phyloP scores from a whole-genome alignment of 2,113 vertebrate species.

The Onychorhynchus coronatus region DNA sequence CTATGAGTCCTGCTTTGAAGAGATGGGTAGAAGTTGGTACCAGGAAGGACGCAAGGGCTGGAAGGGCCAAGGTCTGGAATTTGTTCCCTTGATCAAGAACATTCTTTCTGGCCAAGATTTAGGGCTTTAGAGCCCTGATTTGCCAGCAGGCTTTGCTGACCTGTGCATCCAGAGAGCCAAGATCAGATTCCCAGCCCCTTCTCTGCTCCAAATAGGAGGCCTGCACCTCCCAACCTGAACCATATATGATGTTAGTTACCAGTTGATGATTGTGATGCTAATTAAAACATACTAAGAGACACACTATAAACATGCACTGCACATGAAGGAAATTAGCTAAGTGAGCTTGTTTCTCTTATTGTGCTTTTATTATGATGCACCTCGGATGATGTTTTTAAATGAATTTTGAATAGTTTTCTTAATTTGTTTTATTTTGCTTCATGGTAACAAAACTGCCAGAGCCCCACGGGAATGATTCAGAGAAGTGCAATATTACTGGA shows the following conservation, averaged over 20 bases:
- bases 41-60: not conserved
- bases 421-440: conserved; percentile 80
- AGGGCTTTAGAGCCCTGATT: not conserved
- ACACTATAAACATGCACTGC: conserved; percentile 55
- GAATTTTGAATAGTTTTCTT: conserved; percentile 81
- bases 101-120: not conserved
- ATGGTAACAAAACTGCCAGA: conserved; percentile 56
- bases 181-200: not conserved
- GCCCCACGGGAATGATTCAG: conserved; percentile 75
- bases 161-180: not conserved
- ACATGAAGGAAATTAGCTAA: conserved; percentile 75
- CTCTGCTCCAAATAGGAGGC: not conserved
- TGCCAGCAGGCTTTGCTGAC: not conserved
- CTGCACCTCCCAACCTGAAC: not conserved
- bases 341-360: conserved; percentile 73
- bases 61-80: not conserved
- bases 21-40: not conserved
- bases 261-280: conserved; percentile 54
- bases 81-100: not conserved
- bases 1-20: fast-evolving
- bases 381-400: conserved; percentile 81
- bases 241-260: not conserved
- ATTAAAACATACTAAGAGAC: conserved; percentile 69
- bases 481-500: conserved; percentile 73
- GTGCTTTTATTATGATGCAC: conserved; percentile 82